Evolutionary conservation across 2,797 vertebrate species (phyloP).

Genomic region (Enteromius anoplus): DNA sequence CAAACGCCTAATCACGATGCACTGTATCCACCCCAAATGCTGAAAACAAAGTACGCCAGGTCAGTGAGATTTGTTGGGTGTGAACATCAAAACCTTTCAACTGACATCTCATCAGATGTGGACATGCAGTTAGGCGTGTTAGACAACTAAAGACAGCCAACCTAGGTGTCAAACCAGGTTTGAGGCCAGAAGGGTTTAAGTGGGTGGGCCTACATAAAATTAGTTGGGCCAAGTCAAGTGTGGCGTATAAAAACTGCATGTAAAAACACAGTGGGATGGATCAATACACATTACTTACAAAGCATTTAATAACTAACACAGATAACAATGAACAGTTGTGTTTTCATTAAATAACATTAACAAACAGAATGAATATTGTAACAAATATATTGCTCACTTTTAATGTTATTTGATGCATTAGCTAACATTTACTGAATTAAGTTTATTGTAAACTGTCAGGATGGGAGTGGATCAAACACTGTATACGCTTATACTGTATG

Average conservation of each 20-base stretch:
- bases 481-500: too few relatives aligned
- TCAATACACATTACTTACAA: neutral
- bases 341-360: too few relatives aligned
- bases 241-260: neutral
- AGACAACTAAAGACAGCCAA: neutral
- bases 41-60: constrained; percentile 24
- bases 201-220: neutral
- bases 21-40: constrained; percentile 16
- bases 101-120: constrained; percentile 9
- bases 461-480: neutral
- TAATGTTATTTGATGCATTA: too few relatives aligned
- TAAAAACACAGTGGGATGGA: neutral
- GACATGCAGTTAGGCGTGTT: constrained; percentile 19
- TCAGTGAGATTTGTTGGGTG: constrained; percentile 13
- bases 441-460: too few relatives aligned
- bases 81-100: constrained; percentile 9
- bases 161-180: neutral
- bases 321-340: too few relatives aligned
- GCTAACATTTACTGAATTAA: too few relatives aligned
- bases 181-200: neutral
- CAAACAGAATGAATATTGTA: too few relatives aligned
- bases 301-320: neutral
- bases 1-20: neutral
- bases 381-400: too few relatives aligned
- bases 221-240: neutral